Evolutionary conservation across 2,113 vertebrate species (phyloP).

Genomic region (Sclerurus mexicanus): DNA sequence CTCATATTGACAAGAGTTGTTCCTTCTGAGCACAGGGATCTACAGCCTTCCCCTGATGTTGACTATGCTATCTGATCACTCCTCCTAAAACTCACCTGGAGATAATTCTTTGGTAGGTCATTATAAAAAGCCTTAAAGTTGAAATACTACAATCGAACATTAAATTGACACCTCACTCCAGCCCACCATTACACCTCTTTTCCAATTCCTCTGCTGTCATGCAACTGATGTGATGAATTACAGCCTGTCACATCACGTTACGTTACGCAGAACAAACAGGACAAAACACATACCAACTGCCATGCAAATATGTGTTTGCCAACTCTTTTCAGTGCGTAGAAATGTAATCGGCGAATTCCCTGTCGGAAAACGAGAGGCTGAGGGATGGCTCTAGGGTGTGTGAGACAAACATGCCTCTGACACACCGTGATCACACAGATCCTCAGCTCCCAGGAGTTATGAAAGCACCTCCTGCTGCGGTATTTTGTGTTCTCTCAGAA

Average conservation of each 20-base stretch:
- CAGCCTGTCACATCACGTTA: slow-evolving; percentile 70
- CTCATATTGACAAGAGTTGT: neutral
- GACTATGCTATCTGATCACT: neutral
- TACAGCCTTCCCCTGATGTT: neutral
- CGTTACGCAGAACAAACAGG: slow-evolving; percentile 59
- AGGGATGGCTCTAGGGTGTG: neutral
- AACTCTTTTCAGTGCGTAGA: neutral
- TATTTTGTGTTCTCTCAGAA: neutral
- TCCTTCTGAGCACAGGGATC: neutral
- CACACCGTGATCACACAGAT: neutral
- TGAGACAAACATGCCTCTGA: neutral
- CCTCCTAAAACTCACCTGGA: neutral
- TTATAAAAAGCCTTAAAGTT: neutral
- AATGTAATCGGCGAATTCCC: neutral
- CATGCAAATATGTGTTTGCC: slow-evolving; percentile 67
- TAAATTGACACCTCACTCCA: neutral
- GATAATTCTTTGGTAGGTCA: neutral
- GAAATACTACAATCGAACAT: neutral
- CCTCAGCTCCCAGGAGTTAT: neutral
- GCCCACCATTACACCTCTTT: slow-evolving; percentile 1
- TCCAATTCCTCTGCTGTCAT: slow-evolving; percentile 45
- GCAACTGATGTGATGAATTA: slow-evolving; percentile 52
- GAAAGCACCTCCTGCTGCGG: neutral
- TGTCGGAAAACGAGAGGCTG: neutral
- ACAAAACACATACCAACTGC: slow-evolving; percentile 71